phyloP scores from a whole-genome alignment of 1,140 invertebrate species.

The Drosophila orosa region DNA sequence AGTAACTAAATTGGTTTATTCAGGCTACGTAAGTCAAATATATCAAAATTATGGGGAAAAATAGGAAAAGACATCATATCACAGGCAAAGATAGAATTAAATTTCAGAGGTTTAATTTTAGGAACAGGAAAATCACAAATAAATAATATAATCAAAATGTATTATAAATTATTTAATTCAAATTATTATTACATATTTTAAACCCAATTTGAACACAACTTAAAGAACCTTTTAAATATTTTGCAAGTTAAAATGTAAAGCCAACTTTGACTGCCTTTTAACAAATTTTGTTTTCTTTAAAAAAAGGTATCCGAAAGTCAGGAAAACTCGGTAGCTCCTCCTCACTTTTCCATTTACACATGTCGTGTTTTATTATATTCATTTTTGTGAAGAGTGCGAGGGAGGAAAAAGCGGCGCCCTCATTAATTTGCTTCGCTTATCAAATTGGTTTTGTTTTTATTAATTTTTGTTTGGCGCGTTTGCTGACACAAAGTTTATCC shows the following conservation, averaged over 20 bases:
- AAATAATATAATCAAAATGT: background rate
- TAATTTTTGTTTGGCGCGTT: slow-evolving; percentile 49
- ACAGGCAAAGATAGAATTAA: background rate
- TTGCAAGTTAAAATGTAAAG: background rate
- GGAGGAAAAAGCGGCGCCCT: slow-evolving; percentile 42
- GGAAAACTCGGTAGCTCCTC: background rate
- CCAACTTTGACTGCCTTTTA: background rate
- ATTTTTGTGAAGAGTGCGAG: slow-evolving; percentile 18
- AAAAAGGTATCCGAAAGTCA: background rate
- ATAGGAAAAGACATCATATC: background rate
- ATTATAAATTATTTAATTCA: background rate
- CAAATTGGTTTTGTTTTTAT: slow-evolving; percentile 76
- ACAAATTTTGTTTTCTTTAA: background rate
- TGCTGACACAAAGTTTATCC: slow-evolving; percentile 55
- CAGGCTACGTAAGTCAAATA: background rate
- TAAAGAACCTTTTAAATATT: background rate
- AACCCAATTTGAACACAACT: no score
- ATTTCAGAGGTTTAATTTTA: background rate
- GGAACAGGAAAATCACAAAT: background rate
- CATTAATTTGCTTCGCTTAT: slow-evolving; percentile 80
- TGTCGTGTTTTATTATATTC: slow-evolving; percentile 34
- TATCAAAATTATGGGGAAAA: background rate
- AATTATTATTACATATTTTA: background rate
- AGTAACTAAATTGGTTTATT: background rate
- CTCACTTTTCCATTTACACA: slow-evolving; percentile 14